A percentile compares a stretch with the other conserved stretches of the same genome.
Conservation (phyloP, 2,113 vertebrate species). For the Vombatus ursinus region DNA sequence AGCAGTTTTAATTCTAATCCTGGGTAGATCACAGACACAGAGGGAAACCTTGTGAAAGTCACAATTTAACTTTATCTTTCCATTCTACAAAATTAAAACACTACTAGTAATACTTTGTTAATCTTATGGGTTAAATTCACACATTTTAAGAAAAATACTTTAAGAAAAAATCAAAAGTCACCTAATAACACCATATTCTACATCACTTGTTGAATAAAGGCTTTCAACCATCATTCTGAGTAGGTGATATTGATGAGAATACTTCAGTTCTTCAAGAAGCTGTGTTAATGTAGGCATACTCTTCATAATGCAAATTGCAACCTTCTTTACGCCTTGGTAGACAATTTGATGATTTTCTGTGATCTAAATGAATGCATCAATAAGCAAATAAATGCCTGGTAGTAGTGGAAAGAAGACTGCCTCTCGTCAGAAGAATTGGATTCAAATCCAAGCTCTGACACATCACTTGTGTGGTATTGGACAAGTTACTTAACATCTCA, state of each 20-base stretch:
- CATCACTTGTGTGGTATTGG: not conserved
- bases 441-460: not conserved
- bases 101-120: not conserved
- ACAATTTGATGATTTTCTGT: not conserved
- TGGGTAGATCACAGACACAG: not conserved
- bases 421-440: not conserved
- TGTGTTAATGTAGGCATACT: not conserved
- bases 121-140: not conserved
- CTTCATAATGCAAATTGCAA: not conserved
- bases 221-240: not conserved
- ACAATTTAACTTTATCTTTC: not conserved
- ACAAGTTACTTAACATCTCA: not conserved
- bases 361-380: not conserved
- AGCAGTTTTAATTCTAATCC: not conserved
- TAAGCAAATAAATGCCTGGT: not conserved
- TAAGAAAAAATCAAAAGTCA: not conserved
- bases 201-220: not conserved
- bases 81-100: not conserved
- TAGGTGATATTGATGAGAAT: not conserved
- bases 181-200: not conserved
- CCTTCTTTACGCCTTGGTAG: not conserved
- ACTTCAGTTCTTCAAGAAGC: not conserved
- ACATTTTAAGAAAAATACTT: not conserved
- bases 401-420: not conserved
- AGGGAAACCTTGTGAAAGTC: not conserved